phyloP scores from a whole-genome alignment of 2,113 vertebrate genomes.

The Trematomus loennbergii region DNA sequence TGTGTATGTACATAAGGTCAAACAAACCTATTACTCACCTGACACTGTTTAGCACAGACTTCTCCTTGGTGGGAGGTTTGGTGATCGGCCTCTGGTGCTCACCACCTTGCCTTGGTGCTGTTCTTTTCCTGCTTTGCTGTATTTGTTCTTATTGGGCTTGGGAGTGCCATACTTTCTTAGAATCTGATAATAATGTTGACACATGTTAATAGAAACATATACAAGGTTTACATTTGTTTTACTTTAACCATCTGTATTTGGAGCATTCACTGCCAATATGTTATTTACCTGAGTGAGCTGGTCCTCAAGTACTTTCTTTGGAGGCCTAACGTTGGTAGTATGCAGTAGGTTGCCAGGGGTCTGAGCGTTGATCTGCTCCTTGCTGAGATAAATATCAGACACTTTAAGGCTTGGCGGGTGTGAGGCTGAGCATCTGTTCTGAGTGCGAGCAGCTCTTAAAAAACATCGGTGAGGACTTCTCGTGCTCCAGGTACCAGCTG shows the following conservation, averaged over 20 bases:
- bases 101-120: slow-evolving; percentile 97
- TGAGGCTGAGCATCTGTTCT: slow-evolving; percentile 94
- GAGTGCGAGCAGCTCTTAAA: slow-evolving; percentile 97
- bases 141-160: slow-evolving; percentile 96
- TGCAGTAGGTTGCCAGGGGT: slow-evolving; percentile 95
- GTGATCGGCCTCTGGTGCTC: slow-evolving; percentile 93
- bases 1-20: neutral
- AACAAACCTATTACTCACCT: slow-evolving; percentile 81
- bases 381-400: slow-evolving; percentile 96
- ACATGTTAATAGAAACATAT: neutral
- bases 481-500: slow-evolving; percentile 91
- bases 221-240: no score
- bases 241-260: no score
- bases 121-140: slow-evolving; percentile 94
- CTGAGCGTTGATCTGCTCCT: slow-evolving; percentile 97
- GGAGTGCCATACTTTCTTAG: slow-evolving; percentile 93
- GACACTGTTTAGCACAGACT: slow-evolving; percentile 93
- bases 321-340: slow-evolving; percentile 92
- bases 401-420: slow-evolving; percentile 93
- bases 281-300: slow-evolving; percentile 93
- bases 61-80: slow-evolving; percentile 95
- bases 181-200: slow-evolving; percentile 83
- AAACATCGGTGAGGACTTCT: slow-evolving; percentile 95
- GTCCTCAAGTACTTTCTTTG: slow-evolving; percentile 96
- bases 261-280: no score